Conservation (phyloP, 2,888 invertebrate genomes). For the Aproaerema taeniolella region DNA sequence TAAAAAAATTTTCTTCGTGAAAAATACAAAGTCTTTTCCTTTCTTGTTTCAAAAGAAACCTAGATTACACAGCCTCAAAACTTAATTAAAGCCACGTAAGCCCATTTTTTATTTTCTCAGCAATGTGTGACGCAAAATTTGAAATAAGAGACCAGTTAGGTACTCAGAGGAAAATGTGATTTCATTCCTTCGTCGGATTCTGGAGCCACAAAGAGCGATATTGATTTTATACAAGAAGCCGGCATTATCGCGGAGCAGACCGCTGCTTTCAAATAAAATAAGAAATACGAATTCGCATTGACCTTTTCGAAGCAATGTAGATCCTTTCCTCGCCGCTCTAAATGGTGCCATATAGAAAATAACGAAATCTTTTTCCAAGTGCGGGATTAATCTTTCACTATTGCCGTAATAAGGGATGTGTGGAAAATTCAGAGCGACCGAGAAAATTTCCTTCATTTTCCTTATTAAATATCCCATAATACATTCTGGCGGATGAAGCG, state of each 20-base stretch:
- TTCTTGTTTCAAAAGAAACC: too few species aligned
- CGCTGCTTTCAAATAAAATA: constrained; percentile 17
- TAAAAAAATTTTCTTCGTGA: too few species aligned
- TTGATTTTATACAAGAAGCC: background rate
- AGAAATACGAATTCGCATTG: constrained; percentile 18
- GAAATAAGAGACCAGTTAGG: too few species aligned
- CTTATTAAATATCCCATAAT: constrained; percentile 8
- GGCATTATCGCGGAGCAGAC: background rate
- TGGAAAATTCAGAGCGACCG: constrained; percentile 9
- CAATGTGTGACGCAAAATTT: too few species aligned
- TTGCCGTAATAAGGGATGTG: constrained; percentile 4
- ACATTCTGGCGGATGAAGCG: too few species aligned
- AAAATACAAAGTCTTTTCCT: too few species aligned
- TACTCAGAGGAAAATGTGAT: too few species aligned
- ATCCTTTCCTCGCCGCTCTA: constrained; percentile 14
- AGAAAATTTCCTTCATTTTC: constrained; percentile 6
- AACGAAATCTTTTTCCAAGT: constrained; percentile 16
- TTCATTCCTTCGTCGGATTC: too few species aligned
- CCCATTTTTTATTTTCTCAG: too few species aligned
- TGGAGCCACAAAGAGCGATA: too few species aligned
- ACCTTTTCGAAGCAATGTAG: constrained; percentile 16
- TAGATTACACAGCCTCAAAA: too few species aligned
- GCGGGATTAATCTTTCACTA: constrained; percentile 10
- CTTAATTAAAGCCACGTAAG: too few species aligned
- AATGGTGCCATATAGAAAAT: constrained; percentile 18